These are phyloP conservation scores for Pedetes capensis DNA, from an alignment of 2,113 vertebrate species.

Conservation along the genomic window DNA sequence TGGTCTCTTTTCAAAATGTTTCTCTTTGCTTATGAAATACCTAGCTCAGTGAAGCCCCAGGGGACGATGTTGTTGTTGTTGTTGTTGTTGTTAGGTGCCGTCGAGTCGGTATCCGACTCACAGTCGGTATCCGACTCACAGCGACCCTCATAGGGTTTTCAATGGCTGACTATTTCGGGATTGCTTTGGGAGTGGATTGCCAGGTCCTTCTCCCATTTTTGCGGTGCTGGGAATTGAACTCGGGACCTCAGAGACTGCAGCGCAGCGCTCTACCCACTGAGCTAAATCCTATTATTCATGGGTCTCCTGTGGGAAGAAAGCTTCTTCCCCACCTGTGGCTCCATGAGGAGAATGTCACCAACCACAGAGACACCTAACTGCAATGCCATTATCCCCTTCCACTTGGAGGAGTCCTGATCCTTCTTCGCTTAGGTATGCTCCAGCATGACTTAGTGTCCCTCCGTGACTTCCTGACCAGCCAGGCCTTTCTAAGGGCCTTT, in stretches of 20 bases:
- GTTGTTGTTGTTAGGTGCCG: too few species aligned
- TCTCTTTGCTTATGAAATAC: neutral
- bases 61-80: too few species aligned
- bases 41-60: neutral
- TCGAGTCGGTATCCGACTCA: too few species aligned
- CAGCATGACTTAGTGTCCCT: neutral
- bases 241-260: too few species aligned
- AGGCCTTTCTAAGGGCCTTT: neutral
- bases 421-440: neutral
- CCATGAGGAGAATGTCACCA: neutral
- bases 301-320: neutral
- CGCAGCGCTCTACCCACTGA: too few species aligned
- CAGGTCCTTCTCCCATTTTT: too few species aligned
- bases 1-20: neutral
- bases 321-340: neutral
- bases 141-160: too few species aligned
- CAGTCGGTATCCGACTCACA: too few species aligned
- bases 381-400: neutral
- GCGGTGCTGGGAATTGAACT: too few species aligned
- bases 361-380: neutral
- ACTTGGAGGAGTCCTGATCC: neutral
- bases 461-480: neutral
- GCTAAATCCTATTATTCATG: too few species aligned
- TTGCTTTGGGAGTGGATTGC: too few species aligned
- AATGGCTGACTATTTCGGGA: too few species aligned